A percentile compares a stretch with the other conserved stretches of the same genome.
phyloP scores from a whole-genome alignment of 2,797 vertebrate species.

The Cetoscarus ocellatus region DNA sequence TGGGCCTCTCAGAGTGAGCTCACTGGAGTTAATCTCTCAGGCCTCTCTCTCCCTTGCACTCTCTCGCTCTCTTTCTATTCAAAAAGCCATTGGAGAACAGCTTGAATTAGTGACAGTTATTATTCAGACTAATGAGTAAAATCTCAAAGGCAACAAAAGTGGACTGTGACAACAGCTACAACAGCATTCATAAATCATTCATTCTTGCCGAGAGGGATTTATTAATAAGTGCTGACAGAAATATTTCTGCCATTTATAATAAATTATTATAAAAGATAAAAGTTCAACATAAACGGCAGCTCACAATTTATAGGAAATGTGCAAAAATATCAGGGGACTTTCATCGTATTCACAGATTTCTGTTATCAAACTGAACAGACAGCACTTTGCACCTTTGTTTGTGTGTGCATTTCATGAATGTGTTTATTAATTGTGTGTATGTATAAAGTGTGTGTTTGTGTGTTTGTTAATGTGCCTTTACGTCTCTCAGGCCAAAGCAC shows the following conservation, averaged over 20 bases:
- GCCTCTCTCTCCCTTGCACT: slow-evolving; percentile 76
- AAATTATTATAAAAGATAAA: slow-evolving; percentile 25
- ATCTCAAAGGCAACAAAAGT: slow-evolving; percentile 83
- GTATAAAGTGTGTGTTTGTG: slow-evolving; percentile 10
- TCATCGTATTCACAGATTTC: slow-evolving; percentile 72
- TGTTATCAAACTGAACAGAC: slow-evolving; percentile 78
- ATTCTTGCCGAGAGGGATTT: slow-evolving; percentile 52
- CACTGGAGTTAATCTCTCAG: slow-evolving; percentile 86
- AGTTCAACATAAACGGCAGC: slow-evolving; percentile 7
- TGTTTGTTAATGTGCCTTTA: slow-evolving; percentile 17
- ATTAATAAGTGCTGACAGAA: slow-evolving; percentile 59
- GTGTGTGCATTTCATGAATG: slow-evolving; percentile 38
- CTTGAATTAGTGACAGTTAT: slow-evolving; percentile 88
- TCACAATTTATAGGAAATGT: slow-evolving; percentile 52
- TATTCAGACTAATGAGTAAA: slow-evolving; percentile 87
- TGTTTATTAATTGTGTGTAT: slow-evolving; percentile 34
- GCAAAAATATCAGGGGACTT: slow-evolving; percentile 65
- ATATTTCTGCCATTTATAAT: slow-evolving; percentile 40
- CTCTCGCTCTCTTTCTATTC: slow-evolving; percentile 82
- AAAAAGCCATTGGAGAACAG: slow-evolving; percentile 85
- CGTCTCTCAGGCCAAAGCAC: slow-evolving; percentile 16
- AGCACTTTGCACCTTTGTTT: slow-evolving; percentile 68
- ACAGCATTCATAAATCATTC: slow-evolving; percentile 79
- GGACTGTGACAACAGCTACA: slow-evolving; percentile 76
- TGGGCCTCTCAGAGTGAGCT: slow-evolving; percentile 87